Evolutionary conservation across 2,888 invertebrate species (phyloP), one percentile per base, ranked within the genome.

Genomic region (Ennomos erosarius): DNA sequence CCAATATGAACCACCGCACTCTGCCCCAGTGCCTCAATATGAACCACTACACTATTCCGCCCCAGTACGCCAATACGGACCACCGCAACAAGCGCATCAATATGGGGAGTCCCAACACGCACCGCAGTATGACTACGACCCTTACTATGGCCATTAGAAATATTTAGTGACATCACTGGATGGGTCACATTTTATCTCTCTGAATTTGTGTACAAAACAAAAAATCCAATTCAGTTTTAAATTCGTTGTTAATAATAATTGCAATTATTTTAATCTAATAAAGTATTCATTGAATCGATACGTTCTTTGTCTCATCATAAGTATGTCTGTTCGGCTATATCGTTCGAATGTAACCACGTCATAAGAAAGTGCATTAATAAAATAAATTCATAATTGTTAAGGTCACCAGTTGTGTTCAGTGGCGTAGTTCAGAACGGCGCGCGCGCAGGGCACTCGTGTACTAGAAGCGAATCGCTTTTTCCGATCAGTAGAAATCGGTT

Each of bases 321-420:
- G 61, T 66, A 65, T 68, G 61, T 57, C 65, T 69, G 67, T 64
- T 62, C 58, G 68, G 68, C 68, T 71, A 71, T 69, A 69, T 67
- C 63, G 66, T 67, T 67, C 72, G 61, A 69, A 74, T 70, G 72
- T 74, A 74, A 70, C 67, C 67, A 79, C 85, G 85, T 87, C 83
- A 86, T 81, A 88, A 88, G 91, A 91, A 90, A 91, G 90, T 91
- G 88, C 86, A 89, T 87, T 88, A 88, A 87, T 90, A 88, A 85
- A 88, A 89, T 86, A 87, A 88, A 87, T 86, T 81, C 75, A 86
- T 90, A 90, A 90, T 90, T 87, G 87, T 84, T 87, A 91, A 91
- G 91, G 91, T 90, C 91, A 86, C 76, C 73, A 75, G 81, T 78
- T 77, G 75, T 79, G 78, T 78, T 77, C 82, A 78, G 79, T 74